Evolutionary conservation across 2,888 invertebrate species (phyloP).

Genomic region (Andrena haemorrhoa): DNA sequence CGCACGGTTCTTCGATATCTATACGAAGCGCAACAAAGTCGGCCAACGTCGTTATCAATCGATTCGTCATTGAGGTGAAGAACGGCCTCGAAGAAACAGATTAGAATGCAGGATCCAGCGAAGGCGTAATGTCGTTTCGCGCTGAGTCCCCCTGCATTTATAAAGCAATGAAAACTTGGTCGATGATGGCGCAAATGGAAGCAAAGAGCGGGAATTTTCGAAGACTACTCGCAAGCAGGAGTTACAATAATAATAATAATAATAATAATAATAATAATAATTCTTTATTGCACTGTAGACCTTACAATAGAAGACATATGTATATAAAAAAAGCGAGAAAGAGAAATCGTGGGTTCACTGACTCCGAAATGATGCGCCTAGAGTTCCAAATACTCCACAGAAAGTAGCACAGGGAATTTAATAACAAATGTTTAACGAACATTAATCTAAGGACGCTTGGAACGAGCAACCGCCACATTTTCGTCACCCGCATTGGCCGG

Average conservation of each 20-base stretch:
- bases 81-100: constrained; percentile 13
- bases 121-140: background rate
- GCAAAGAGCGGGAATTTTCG: background rate
- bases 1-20: background rate
- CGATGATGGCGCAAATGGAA: background rate
- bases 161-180: background rate
- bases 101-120: constrained; percentile 22
- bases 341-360: too few species aligned
- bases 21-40: background rate
- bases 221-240: too few species aligned
- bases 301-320: too few species aligned
- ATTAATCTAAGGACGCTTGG: background rate
- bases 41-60: constrained; percentile 23
- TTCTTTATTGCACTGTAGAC: too few species aligned
- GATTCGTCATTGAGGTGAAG: constrained; percentile 32
- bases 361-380: too few species aligned
- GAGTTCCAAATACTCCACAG: too few species aligned
- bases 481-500: constrained; percentile 8
- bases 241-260: too few species aligned
- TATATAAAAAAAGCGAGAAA: too few species aligned
- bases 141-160: background rate
- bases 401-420: too few species aligned
- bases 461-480: background rate
- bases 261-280: too few species aligned
- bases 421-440: background rate